Percentiles rank a stretch among this genome's conserved stretches.
These are phyloP conservation scores for Lithophane semibrunnea DNA, from an alignment of 2,888 invertebrate genomes.

Conservation along the genomic window DNA sequence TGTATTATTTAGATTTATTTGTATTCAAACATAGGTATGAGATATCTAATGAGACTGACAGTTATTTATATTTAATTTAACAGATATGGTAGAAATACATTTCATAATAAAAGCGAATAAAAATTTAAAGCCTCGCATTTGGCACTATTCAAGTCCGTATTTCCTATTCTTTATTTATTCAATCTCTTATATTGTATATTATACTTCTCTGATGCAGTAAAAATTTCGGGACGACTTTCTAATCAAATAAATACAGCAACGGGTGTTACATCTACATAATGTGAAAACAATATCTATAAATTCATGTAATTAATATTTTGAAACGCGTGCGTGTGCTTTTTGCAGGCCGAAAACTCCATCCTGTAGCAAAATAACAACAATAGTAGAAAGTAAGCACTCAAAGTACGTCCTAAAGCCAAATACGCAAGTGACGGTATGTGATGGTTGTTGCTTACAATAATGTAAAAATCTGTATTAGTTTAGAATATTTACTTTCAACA, in stretches of 20 bases:
- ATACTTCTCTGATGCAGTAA: conserved; percentile 24
- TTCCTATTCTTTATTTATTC: conserved; percentile 48
- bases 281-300: conserved; percentile 21
- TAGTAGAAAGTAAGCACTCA: conserved; percentile 19
- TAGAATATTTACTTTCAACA: conserved; percentile 62
- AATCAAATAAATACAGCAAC: conserved; percentile 28
- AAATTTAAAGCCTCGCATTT: conserved; percentile 67
- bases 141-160: conserved; percentile 65
- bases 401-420: conserved; percentile 41
- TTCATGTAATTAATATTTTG: conserved; percentile 12
- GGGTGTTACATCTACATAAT: conserved; percentile 26
- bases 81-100: conserved; percentile 57
- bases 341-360: conserved; percentile 64
- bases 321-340: conserved; percentile 69
- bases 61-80: conserved; percentile 50
- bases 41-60: conserved; percentile 55
- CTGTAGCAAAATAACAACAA: conserved; percentile 25
- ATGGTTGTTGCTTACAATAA: conserved; percentile 53
- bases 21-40: conserved; percentile 30
- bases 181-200: conserved; percentile 36
- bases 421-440: conserved; percentile 51
- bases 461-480: conserved; percentile 49
- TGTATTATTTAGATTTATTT: conserved; percentile 31
- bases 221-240: conserved; percentile 7
- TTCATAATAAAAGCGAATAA: conserved; percentile 61